Evolutionary conservation across 2,797 vertebrate species (phyloP).

Genomic region (Liasis olivaceus): DNA sequence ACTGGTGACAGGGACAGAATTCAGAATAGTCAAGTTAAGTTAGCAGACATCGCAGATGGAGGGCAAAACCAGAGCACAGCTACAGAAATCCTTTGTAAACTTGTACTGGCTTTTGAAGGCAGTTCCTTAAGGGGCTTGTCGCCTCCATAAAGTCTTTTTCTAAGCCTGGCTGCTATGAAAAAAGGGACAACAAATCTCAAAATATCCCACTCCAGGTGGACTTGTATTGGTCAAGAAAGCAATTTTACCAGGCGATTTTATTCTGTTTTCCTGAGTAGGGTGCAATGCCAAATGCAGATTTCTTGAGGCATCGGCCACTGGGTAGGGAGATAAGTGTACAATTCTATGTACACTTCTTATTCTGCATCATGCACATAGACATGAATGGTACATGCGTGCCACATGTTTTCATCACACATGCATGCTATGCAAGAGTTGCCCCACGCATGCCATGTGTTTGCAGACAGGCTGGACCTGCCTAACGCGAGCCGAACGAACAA

Average conservation of each 20-base stretch:
- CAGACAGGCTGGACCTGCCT: slow-evolving; percentile 91
- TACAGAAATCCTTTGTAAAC: not conserved
- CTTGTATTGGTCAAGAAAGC: not conserved
- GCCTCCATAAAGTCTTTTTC: not conserved
- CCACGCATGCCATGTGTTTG: slow-evolving; percentile 36
- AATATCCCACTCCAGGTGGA: not conserved
- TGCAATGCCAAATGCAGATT: not conserved
- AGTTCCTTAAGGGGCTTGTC: not conserved
- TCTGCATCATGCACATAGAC: not conserved
- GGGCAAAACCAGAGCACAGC: not conserved
- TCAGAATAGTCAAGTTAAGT: not conserved
- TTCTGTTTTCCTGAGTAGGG: not conserved
- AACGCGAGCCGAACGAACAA: slow-evolving; percentile 99
- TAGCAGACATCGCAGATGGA: not conserved
- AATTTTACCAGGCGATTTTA: not conserved
- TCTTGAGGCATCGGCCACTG: not conserved
- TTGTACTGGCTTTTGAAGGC: not conserved
- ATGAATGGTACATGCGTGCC: rapidly evolving
- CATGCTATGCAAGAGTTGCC: not conserved
- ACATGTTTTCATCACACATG: rapidly evolving
- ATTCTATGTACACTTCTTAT: not conserved
- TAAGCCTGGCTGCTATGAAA: not conserved
- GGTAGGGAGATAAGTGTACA: not conserved
- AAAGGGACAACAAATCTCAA: not conserved
- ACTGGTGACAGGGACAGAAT: not conserved